Base-by-base conservation (phyloP, 2,797 vertebrate genomes). In the Spizella passerina region DNA sequence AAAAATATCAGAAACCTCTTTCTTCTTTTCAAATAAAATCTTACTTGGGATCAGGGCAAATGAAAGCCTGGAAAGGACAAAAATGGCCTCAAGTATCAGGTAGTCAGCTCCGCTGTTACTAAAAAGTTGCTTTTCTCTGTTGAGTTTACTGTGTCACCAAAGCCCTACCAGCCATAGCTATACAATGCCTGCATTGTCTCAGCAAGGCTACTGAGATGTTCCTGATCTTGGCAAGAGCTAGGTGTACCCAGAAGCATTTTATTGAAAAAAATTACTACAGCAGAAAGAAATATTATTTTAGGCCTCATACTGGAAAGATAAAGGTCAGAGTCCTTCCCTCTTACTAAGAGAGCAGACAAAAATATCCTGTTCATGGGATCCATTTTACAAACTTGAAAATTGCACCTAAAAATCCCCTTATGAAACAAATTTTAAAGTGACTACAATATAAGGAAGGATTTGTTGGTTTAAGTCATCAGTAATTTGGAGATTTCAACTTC, bases 151-250 rank as follows among this genome's bases (percentile, higher is more conserved):
- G 56, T 97, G 97, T 97, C 97, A 97, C 97, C 96, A 97, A 97
- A 97, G 76, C 70, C 93, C 91, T 96, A 96, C 89, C 87, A 59
- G 92, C 88, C 82, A 93, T 41, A 90, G 71, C 63, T 77, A 86
- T 63, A 98, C 97, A 98, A 98, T 98, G 97, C 93, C 91, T 82
- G 96, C 96, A 97, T 98, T 98, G 98, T 98, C 93, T 96, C 68
- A 69, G 94, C 68, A 95, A 96, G 76, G 92, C 96, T 90, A 85
- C 96, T 64, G 89, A 97, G 97, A 98, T 97, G 97, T 94, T 94
- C 82, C 96, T 97, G 94, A 96, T 96, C 96, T 98, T 97, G 97
- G 97, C 97, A 97, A 96, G 95, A 96, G 89, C 95, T 97, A 95
- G 92, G 94, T 97, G 93, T 97, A 96, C 96, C 89, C 36, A 96